Evolutionary conservation across 2,797 vertebrate species (phyloP), one percentile per base, ranked within the genome.

Genomic region (Rhynchotus rufescens): DNA sequence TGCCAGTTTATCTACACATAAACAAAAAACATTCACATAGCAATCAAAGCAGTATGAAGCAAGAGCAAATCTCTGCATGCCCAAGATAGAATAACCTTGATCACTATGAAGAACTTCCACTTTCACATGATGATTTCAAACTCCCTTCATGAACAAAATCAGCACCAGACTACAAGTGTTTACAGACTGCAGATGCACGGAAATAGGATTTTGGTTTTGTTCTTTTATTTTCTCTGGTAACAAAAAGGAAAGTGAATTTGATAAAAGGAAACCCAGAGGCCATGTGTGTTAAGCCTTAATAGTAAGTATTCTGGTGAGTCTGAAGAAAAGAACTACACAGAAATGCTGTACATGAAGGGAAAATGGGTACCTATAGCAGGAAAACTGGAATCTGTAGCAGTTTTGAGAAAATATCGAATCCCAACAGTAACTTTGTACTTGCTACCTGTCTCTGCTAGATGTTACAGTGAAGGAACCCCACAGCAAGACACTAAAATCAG

Each of bases 1-100:
- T 98, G 97, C 95, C 95, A 96, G 90, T 94, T 98, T 96, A 98
- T 97, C 98, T 98, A 91, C 40, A 96, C 94, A 91, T 87, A 81
- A 52, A 76, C 57, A 25, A 88, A 30, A 52, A 42, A 34, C 1
- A 88, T 10, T 66, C n/a, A 81, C 0, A 3, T 91, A 73, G 94
- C 51, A 49, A 56, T 56, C 42, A 44, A 66, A 88, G 40, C 73
- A 6, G 3, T 10, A 28, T 8, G 67, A 88, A 84, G 15, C 11
- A 68, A 74, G 36, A 89, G 21, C 20, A 52, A 34, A 49, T 3
- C 2, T 44, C 11, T 32, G 21, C 15, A 9, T 15, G 25, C 30
- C 79, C 28, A n/a, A 80, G 52, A 77, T 32, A 85, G 42, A 13
- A 68, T 36, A 90, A 78, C 15, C 42, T 71, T 66, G 38, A 59